Evolutionary conservation across 2,888 invertebrate genomes (phyloP).

Genomic region (Ptychoptera albimana): DNA sequence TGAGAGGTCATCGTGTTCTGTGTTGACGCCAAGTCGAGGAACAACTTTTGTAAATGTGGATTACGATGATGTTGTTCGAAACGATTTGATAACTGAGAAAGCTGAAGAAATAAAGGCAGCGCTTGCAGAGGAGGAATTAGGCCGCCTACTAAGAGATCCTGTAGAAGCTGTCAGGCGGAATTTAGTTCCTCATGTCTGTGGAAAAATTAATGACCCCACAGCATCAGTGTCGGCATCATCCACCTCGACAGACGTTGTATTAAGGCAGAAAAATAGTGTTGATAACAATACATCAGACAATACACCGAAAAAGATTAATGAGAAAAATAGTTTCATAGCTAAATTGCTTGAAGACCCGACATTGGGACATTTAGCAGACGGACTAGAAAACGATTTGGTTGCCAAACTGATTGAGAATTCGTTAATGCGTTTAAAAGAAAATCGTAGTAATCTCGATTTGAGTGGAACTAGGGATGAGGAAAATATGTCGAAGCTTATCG

Average conservation of each 20-base stretch:
- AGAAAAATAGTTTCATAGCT: conserved; percentile 35
- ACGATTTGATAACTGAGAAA: not conserved
- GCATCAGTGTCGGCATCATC: not conserved
- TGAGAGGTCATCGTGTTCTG: not conserved
- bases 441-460: conserved; percentile 23
- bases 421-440: conserved; percentile 38
- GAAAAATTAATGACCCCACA: conserved; percentile 32
- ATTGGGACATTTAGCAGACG: conserved; percentile 44
- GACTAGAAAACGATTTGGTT: conserved; percentile 42
- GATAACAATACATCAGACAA: conserved; percentile 3
- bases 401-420: conserved; percentile 51
- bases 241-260: not conserved
- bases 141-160: conserved; percentile 47
- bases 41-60: conserved; percentile 27
- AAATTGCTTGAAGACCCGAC: conserved; percentile 48
- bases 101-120: not conserved
- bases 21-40: conserved; percentile 15
- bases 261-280: conserved; percentile 9
- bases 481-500: conserved; percentile 30
- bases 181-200: conserved; percentile 62
- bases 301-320: conserved; percentile 18
- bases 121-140: conserved; percentile 31
- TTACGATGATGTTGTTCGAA: conserved; percentile 17
- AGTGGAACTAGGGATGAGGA: conserved; percentile 31
- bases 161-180: conserved; percentile 61